Base-by-base conservation (phyloP, 1,140 invertebrate species). In the Cyrtorhinus lividipennis region DNA sequence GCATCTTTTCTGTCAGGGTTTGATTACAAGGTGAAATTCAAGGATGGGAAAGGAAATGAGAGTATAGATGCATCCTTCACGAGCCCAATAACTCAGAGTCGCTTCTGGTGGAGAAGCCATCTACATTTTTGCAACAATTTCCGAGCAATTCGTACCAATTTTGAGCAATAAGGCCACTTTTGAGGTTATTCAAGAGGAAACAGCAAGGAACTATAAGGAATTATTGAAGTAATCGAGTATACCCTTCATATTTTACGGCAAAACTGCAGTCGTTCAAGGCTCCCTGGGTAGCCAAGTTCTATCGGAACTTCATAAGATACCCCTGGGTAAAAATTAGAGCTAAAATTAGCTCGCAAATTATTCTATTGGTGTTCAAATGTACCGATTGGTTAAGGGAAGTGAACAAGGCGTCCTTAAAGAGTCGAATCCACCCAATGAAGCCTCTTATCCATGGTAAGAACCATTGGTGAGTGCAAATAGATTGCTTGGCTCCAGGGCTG, bases 61-160 rank as follows among this genome's bases (percentile, higher is more conserved):
- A 44, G 71, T 61, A 66, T 68, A 25, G 71, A 69, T n/a, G 68
- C 68, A 23, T 44, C 38, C 8, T 44, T 8, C 38, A 10, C 38
- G 8, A 10, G 38, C n/a, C 8, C 8, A 44, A 10, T n/a, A 44
- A 8, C 38, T 44, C 38, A 44, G 8, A 8, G 38, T 44, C n/a
- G 8, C 38, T 44, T 10, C 38, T 10, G 38, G n/a, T 44, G 8
- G 38, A 8, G 8, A 10, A 44, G n/a, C n/a, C 8, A n/a, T 8
- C 8, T 10, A 44, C 8, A n/a, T 10, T 8, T 8, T 44, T 10
- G 38, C 8, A 8, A 44, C 38, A n/a, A 44, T 44, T 44, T 44
- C 38, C n/a, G 38, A 44, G n/a, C 38, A 44, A 44, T n/a, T 44
- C n/a, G 8, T 44, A 10, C 8, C 8, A 10, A 44, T 44, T 10